A percentile compares a stretch with the other conserved stretches of the same genome.
Evolutionary conservation across 1,140 invertebrate species (phyloP).

Genomic region (Pseudoatta argentina): DNA sequence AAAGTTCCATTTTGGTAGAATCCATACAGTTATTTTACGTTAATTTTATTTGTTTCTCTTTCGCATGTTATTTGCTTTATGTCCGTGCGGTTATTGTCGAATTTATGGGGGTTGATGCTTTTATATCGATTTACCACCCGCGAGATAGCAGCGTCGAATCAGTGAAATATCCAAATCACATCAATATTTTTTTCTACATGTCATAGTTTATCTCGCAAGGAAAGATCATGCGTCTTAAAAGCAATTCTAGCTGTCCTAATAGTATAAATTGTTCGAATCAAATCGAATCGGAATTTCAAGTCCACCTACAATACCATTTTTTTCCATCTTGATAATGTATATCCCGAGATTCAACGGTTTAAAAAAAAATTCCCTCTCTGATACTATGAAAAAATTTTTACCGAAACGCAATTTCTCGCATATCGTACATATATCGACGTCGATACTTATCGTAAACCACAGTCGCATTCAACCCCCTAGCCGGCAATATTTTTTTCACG

Average conservation of each 20-base stretch:
- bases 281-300: conserved; percentile 65
- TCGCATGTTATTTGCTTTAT: conserved; percentile 34
- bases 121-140: conserved; percentile 30
- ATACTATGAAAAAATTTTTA: conserved; percentile 61
- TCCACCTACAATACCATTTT: conserved; percentile 39
- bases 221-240: conserved; percentile 32
- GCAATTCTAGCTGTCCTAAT: conserved; percentile 65
- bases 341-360: background rate
- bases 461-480: background rate
- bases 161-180: conserved; percentile 53
- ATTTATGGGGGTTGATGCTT: conserved; percentile 42
- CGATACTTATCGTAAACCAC: conserved; percentile 47
- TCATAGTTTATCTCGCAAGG: conserved; percentile 29
- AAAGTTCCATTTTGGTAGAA: background rate
- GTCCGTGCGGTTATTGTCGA: conserved; percentile 9
- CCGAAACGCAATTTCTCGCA: conserved; percentile 52
- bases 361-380: conserved; percentile 59
- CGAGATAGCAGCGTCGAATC: conserved; percentile 10
- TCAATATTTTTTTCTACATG: conserved; percentile 44
- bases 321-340: conserved; percentile 18
- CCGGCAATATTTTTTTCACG: background rate
- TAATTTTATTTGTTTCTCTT: conserved; percentile 39
- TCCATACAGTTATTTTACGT: conserved; percentile 35
- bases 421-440: conserved; percentile 24
- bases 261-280: conserved; percentile 72